Base-by-base conservation (phyloP, 2,888 invertebrate species). In the Microctonus hyperodae region DNA sequence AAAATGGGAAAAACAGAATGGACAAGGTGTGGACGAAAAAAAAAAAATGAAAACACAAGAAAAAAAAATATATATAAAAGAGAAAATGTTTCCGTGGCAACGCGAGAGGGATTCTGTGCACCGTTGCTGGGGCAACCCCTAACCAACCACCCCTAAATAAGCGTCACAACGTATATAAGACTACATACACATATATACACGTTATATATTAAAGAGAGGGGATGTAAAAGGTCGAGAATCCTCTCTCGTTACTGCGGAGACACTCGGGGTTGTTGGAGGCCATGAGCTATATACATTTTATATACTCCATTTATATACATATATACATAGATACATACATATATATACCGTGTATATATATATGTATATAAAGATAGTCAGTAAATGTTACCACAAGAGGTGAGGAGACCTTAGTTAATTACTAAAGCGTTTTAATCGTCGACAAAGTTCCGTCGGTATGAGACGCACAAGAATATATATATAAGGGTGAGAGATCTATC, bases 391-490 rank as follows among this genome's bases (percentile, higher is more conserved):
- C 78, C 76, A 68, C 50, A 50, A 73, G 77, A 83, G 81, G 83
- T 81, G 83, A 83, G 75, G 83, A 83, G 83, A 82, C 81, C 79
- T 44, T 78, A 77, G 83, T 83, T 83, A 83, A 83, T 83, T 83
- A 83, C 83, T 81, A 83, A 83, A 83, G 82, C 83, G 83, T 83
- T 83, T 83, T 83, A 83, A 83, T 83, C 83, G 83, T 79, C 82
- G 80, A 77, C 81, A 76, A 83, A 83, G 81, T 83, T 83, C 78
- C 79, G 75, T 75, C 76, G 76, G 78, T 76, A 75, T 73, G 74
- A 76, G 75, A 75, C 76, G 72, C 73, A 69, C 70, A 72, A 72
- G 72, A 72, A 69, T 60, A 57, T 61, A 57, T 61, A n/a, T n/a
- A n/a, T 59, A 66, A 62, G 69, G 69, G 55, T 66, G 16, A 16